Base-by-base conservation (phyloP, 2,888 invertebrate species). In the Melipona bicolor region DNA sequence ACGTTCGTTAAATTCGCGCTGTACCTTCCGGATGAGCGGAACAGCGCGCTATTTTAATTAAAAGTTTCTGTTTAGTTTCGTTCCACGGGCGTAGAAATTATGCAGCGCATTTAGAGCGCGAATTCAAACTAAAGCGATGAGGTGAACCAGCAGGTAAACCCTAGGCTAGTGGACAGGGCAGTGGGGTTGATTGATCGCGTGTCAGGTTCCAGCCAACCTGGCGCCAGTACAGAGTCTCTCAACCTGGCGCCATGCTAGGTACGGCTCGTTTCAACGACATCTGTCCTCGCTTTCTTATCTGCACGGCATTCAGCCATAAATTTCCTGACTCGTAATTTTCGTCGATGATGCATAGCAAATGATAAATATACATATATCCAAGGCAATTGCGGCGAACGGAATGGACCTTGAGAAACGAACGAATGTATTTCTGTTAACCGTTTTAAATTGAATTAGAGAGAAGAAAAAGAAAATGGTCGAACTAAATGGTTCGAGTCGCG, bases 131-230 rank as follows among this genome's bases (percentile, higher is more conserved):
- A 83, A 61, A 85, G 84, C 62, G 86, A 86, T 78, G 81, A 88
- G 86, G 82, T 82, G 71, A 79, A 79, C 82, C 84, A 79, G 88
- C 89, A 84, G 86, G 89, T 88, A 81, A 89, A 81, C 83, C 78
- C 79, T 43, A 9, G 76, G 65, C 64, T 74, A 87, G 85, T 87
- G 87, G 87, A 89, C 91, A 91, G 87, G 87, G 90, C 88, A 90
- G 90, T 91, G 92, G 43, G 91, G 94, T 94, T 94, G 94, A 94
- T 94, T 94, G 93, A 94, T 94, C 94, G 94, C 91, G 90, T 91
- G 93, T 92, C 92, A 92, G 93, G 91, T 93, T 93, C 93, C 92
- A 93, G 93, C 91, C 94, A 91, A 94, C 93, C 93, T 94, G 94
- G 94, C 94, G 93, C 94, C 94, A 88, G 82, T 81, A 50, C 91